Base-by-base conservation (phyloP, 2,888 invertebrate species). In the Hyles lineata region DNA sequence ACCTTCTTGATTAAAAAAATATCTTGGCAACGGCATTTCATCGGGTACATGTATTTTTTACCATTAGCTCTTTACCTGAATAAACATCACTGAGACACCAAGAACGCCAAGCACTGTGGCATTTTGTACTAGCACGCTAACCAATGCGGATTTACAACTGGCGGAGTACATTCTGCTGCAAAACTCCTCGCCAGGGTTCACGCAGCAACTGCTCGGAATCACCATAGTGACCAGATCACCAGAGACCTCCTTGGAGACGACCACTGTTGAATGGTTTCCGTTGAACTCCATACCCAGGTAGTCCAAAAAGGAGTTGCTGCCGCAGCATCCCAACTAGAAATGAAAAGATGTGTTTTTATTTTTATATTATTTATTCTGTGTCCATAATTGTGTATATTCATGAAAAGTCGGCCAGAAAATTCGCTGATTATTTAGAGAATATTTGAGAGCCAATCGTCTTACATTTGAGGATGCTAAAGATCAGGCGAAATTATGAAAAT, bases 21-120 rank as follows among this genome's bases (percentile, higher is more conserved):
- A 8, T 6, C 35, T 35, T 7, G 7, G 35, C 3, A 52, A 52
- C 17, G 4, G 4, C 52, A 19, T 52, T 52, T 19, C 4, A 52
- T 17, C 35, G 32, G 7, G 9, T 43, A 55, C n/a, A 17, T 4
- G 5, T 55, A 55, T 1, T n/a, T 17, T 55, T 8, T 19, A 11
- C 59, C 25, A n/a, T 58, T 61, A 25, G 23, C 58, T 71, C 15
- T 83, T 83, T 74, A 94, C 94, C 82, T 91, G 89, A 70, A 93
- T 92, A 79, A 94, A 94, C 90, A 94, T 92, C 15, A 94, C 93
- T 0, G 94, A 94, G 0, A 94, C 87, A 1, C 94, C 93, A 6
- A 94, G 81, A 4, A 94, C 93, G 2, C 94, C 94, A 0, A 94
- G 79, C 5, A 94, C 89, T 17, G 87, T 90, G 1, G 92, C 80